Evolutionary conservation across 2,797 vertebrate species (phyloP), one percentile per base, ranked within the genome.

Genomic region (Rhinoraja longicauda): DNA sequence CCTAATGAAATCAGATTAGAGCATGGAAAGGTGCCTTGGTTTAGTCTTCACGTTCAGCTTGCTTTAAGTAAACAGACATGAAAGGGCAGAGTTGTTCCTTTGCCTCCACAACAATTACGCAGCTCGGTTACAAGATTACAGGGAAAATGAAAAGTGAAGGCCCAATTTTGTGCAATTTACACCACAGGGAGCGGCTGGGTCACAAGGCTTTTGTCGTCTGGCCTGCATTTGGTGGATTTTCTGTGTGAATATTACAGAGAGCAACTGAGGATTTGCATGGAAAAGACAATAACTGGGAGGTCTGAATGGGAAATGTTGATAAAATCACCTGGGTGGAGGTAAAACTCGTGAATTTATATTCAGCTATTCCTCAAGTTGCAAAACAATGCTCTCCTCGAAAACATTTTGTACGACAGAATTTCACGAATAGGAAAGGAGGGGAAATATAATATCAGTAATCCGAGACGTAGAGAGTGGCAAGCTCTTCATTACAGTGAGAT

Each of bases 1-100:
- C 62, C 95, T 97, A 96, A 97, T 96, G 95, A 94, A 95, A 96
- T 96, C 95, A 95, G 96, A 97, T 95, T 90, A 93, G 94, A 94
- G 94, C 93, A 94, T 95, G 95, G 95, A 96, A 95, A 79, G 92
- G 95, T 97, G 96, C 96, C 96, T 95, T 95, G 93, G 95, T 96
- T 94, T 96, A 94, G 95, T 94, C 93, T 95, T 93, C 94, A 94
- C 93, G 94, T 96, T 95, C 95, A 93, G 95, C 95, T 95, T 94
- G 93, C 93, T 92, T 45, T 53, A 29, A 92, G 13, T 53, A 92
- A 53, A 29, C 26, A 73, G 90, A 92, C 24, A n/a, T 91, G 88
- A 72, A 91, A 91, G 67, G 62, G 24, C 67, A 70, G 24, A 88
- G 64, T 26, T 72, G 88, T 72, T 72, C 70, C 62, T 72, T 70